Evolutionary conservation across 1,140 invertebrate genomes (phyloP), one percentile per base, ranked within the genome.

Genomic region (Meteorus sp.): DNA sequence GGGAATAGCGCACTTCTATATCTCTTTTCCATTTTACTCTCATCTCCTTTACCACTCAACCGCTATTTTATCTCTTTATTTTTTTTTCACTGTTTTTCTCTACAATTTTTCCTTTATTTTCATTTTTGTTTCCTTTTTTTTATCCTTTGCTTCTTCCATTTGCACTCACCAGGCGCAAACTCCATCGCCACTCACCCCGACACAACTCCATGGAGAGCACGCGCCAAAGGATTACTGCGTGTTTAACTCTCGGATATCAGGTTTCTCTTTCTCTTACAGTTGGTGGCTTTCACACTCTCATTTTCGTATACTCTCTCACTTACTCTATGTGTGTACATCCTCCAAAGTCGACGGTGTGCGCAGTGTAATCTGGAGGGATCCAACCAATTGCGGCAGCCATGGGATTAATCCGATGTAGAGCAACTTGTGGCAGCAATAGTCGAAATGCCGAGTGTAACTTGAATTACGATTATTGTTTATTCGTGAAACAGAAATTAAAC

Each of bases 401-500:
- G 35, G 35, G 35, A 39, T 39, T 39, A 39, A 39, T 39, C 35
- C 35, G 15, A 39, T 39, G 35, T 39, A 39, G 15, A 39, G 35
- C 35, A 39, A 39, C 35, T 39, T 39, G 35, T n/a, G n/a, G n/a
- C n/a, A n/a, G 35, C 35, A 4, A 13, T 13, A 39, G 35, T 39
- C 35, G 35, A 39, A 39, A 3, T 39, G 13, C 35, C 8, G 8
- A 39, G 35, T 7, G 8, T 39, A 8, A 39, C 35, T 39, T 39
- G 35, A 39, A 39, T 39, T 39, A 39, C 35, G 35, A n/a, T 39
- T 39, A 39, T 39, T 11, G 35, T 39, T 39, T 11, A n/a, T n/a
- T n/a, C n/a, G n/a, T n/a, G n/a, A n/a, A n/a, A n/a, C n/a, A n/a
- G n/a, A n/a, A n/a, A n/a, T n/a, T n/a, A n/a, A n/a, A n/a, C n/a